Evolutionary conservation across 30 jellyfish, hydroid and myxozoan genomes (phyloP), one percentile per base, ranked within the genome.

Genomic region (Hydractinia echinata): DNA sequence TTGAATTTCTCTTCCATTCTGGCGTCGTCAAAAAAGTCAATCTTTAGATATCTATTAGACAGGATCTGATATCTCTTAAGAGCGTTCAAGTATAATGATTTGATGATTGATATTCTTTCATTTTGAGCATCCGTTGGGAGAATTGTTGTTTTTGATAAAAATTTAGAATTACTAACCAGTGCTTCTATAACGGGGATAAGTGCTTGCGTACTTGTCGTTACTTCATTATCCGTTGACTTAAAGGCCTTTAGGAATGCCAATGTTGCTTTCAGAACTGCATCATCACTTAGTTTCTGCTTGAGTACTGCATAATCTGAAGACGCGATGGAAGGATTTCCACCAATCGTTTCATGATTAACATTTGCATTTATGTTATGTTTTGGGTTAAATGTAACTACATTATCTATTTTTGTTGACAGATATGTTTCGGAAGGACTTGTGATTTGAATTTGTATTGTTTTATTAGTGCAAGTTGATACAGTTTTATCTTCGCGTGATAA

Each of bases 31-130:
- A 64, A 51, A 64, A 64, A 64, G 39, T 64, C 74, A 64, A 64
- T 51, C 7, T 64, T 51, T 3, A 64, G 39, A 51, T 64, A 64
- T 64, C 74, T 44, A 64, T 64, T 64, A 7, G 39, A 13, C 9
- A 64, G 74, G 19, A 64, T 64, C 51, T 64, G 74, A 13, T n/a
- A 64, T 64, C 74, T 44, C 39, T 64, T 64, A 44, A 64, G 39
- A 0, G 74, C 74, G 39, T 64, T 13, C 74, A 64, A 64, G 74
- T 64, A 64, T n/a, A 7, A n/a, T 1, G 39, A 64, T n/a, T 51
- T 44, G 16, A 64, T 64, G 74, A 6, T 8, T 13, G 39, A 44
- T n/a, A 64, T 64, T 6, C 8, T 64, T 13, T n/a, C 16, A 51
- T 9, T 51, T 51, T 64, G 19, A n/a, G 19, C 74, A 64, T 64